Evolutionary conservation across 2,888 invertebrate species (phyloP), one percentile per base, ranked within the genome.

Genomic region (Myathropa florea): DNA sequence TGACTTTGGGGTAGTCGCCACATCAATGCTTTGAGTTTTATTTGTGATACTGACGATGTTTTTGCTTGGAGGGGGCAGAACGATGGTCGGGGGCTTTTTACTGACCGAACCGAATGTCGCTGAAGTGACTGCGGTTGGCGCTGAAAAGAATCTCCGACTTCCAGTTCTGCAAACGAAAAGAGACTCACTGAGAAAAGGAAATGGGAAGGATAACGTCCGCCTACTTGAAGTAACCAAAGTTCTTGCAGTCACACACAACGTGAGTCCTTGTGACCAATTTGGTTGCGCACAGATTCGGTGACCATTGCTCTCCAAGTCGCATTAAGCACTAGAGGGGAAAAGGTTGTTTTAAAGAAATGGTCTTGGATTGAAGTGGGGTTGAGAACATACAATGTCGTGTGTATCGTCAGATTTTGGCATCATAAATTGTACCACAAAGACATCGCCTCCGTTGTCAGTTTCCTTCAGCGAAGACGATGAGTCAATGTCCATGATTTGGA

Each of bases 191-290:
- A 4, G 24, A 4, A 10, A 4, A 12, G 14, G 2, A 2, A 57
- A 57, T 14, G 12, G 10, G 12, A 10, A 12, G 12, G 23, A 23
- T 7, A 4, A 7, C 23, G 9, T 57, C 14, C 2, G 6, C 21
- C 64, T 80, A 87, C 87, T 83, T 87, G 7, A 80, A 28, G 26
- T 39, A 87, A 2, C 87, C 87, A 60, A 87, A 80, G 39, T 72
- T 67, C 7, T 36, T 65, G 60, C 87, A 87, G 18, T 63, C 46
- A 55, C 87, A 87, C 0, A 39, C 3, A 6, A 87, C 33, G 23
- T 83, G 80, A 0, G 67, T 64, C 10, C 14, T 24, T 30, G 76
- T 83, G 3, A 72, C 3, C 4, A 61, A 2, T n/a, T 80, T 87
- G 0, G 87, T 80, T 59, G 53, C 23, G n/a, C 87, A 87, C 1